A percentile compares a stretch with the other conserved stretches of the same genome.
phyloP scores from a whole-genome alignment of 2,797 vertebrate genomes.

The Scyliorhinus canicula region DNA sequence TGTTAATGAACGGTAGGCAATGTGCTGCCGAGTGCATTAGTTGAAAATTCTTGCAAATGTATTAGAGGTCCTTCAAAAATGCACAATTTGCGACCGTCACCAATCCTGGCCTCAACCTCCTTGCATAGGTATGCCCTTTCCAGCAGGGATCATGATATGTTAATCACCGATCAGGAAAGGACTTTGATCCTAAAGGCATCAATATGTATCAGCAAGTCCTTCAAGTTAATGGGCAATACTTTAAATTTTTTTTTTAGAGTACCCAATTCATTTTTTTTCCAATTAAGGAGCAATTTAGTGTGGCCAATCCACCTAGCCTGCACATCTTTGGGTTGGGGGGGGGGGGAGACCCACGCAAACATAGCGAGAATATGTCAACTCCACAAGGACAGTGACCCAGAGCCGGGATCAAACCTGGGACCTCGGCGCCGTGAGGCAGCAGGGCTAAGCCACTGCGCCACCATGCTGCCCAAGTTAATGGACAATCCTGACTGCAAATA shows the following conservation, averaged over 20 bases:
- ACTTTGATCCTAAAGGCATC: background rate
- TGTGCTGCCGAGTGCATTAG: background rate
- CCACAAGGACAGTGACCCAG: too few relatives aligned
- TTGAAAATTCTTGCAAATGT: background rate
- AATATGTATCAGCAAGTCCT: background rate
- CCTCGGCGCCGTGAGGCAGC: too few relatives aligned
- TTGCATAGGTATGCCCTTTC: background rate
- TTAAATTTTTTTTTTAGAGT: too few relatives aligned
- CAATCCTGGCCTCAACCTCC: background rate
- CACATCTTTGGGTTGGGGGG: too few relatives aligned
- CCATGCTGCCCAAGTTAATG: background rate
- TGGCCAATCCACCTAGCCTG: too few relatives aligned
- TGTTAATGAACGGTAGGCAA: background rate
- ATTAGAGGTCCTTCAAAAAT: background rate
- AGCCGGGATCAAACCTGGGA: too few relatives aligned
- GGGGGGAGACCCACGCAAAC: too few relatives aligned
- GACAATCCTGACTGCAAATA: background rate
- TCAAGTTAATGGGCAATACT: background rate
- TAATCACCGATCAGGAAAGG: background rate
- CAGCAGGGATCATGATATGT: background rate
- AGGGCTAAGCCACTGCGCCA: too few relatives aligned
- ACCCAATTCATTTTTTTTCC: too few relatives aligned
- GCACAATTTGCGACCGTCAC: background rate
- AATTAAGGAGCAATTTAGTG: too few relatives aligned
- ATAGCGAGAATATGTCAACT: too few relatives aligned